These are phyloP conservation scores for Ips nitidus DNA, from an alignment of 1,140 invertebrate species.

Conservation along the genomic window DNA sequence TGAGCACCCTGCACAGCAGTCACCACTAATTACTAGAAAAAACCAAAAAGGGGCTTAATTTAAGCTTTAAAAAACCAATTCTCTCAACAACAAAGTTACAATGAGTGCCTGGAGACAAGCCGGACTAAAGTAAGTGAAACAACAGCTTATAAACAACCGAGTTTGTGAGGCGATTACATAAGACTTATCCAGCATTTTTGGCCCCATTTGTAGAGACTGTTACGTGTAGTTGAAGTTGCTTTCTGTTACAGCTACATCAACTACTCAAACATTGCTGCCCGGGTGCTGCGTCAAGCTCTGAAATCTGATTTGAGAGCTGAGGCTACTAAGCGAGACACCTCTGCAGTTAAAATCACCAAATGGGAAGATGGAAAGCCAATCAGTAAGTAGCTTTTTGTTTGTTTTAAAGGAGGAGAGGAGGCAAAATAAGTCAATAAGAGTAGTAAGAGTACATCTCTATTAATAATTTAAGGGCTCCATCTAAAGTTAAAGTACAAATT, in stretches of 20 bases:
- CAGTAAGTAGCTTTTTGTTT: conserved; percentile 61
- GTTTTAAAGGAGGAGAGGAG: too few relatives aligned
- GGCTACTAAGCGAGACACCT: conserved; percentile 74
- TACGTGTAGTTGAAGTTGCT: background rate
- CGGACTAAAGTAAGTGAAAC: conserved; percentile 62
- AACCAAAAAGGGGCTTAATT: too few relatives aligned
- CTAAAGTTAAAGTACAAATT: too few relatives aligned
- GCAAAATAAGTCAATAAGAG: too few relatives aligned
- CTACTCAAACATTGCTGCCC: conserved; percentile 88
- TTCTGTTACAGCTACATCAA: conserved; percentile 77
- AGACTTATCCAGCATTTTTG: background rate
- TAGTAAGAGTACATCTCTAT: too few relatives aligned
- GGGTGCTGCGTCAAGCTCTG: conserved; percentile 73
- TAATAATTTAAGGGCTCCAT: too few relatives aligned
- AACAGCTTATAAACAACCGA: background rate
- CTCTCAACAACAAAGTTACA: conserved; percentile 19
- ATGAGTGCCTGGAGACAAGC: conserved; percentile 67
- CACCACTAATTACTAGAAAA: too few relatives aligned
- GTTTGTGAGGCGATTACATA: background rate
- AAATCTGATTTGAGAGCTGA: conserved; percentile 73
- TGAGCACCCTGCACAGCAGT: too few relatives aligned
- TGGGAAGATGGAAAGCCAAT: conserved; percentile 85
- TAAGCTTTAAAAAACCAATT: background rate
- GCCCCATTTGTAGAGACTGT: background rate
- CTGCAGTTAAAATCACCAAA: conserved; percentile 74